Conservation (phyloP, 1,140 invertebrate species). For the Mycetomoellerius zeteki region DNA sequence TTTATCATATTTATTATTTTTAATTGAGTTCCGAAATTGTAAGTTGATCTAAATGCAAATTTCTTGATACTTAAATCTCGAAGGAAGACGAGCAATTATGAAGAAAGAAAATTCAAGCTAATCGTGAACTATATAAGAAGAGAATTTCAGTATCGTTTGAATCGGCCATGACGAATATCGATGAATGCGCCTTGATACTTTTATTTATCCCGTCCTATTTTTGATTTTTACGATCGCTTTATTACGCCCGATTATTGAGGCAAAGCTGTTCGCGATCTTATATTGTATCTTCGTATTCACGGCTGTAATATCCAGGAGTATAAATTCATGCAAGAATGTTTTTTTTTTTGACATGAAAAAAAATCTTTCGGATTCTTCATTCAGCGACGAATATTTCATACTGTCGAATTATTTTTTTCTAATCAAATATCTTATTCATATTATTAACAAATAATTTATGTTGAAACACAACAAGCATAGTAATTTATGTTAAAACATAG, state of each 20-base stretch:
- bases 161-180: slow-evolving; percentile 13
- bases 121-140: background rate
- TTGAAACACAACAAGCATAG: background rate
- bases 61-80: background rate
- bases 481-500: too few relatives aligned
- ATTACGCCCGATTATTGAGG: slow-evolving; percentile 47
- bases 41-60: slow-evolving; percentile 17
- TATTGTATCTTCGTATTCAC: background rate
- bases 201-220: slow-evolving; percentile 58
- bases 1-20: background rate
- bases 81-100: background rate
- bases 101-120: background rate
- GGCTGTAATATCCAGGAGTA: background rate
- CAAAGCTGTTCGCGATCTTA: slow-evolving; percentile 14
- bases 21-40: background rate
- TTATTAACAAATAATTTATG: background rate
- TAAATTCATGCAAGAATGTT: background rate
- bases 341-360: background rate
- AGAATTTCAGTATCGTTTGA: background rate
- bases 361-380: background rate
- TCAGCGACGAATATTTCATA: background rate
- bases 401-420: background rate
- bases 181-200: slow-evolving; percentile 38
- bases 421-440: background rate
- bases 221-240: slow-evolving; percentile 60